These are phyloP conservation scores for Scartelaos histophorus DNA, from an alignment of 2,113 vertebrate genomes.

Conservation along the genomic window DNA sequence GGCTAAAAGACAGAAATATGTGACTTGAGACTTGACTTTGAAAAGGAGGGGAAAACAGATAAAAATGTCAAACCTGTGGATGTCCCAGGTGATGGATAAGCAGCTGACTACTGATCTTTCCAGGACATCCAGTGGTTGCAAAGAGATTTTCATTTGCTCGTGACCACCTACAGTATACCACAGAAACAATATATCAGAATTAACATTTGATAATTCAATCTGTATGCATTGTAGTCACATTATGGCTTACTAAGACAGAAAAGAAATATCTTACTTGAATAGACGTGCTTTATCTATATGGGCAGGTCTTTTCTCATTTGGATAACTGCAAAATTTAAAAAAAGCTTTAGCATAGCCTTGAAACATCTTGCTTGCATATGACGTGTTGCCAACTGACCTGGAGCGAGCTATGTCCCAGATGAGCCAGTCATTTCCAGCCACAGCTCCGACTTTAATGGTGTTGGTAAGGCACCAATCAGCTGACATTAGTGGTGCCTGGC, in stretches of 20 bases:
- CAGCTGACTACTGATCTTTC: constrained; percentile 88
- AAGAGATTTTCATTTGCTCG: constrained; percentile 90
- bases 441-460: constrained; percentile 92
- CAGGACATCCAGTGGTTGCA: constrained; percentile 93
- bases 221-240: background rate
- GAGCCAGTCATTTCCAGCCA: constrained; percentile 93
- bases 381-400: constrained; percentile 77
- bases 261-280: constrained; percentile 82
- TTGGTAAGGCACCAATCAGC: constrained; percentile 96
- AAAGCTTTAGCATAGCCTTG: background rate
- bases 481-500: constrained; percentile 88
- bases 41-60: background rate
- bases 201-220: background rate
- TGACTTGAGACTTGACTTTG: constrained; percentile 1
- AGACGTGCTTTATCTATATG: constrained; percentile 86
- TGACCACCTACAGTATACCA: constrained; percentile 83
- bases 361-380: background rate
- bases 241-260: background rate
- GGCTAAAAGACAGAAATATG: constrained; percentile 74
- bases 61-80: constrained; percentile 83
- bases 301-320: constrained; percentile 90
- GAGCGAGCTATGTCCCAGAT: constrained; percentile 96
- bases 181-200: background rate
- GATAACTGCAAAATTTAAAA: constrained; percentile 82
- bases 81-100: constrained; percentile 95